Evolutionary conservation across 2,888 invertebrate species (phyloP), one percentile per base, ranked within the genome.

Genomic region (Euphydryas editha): DNA sequence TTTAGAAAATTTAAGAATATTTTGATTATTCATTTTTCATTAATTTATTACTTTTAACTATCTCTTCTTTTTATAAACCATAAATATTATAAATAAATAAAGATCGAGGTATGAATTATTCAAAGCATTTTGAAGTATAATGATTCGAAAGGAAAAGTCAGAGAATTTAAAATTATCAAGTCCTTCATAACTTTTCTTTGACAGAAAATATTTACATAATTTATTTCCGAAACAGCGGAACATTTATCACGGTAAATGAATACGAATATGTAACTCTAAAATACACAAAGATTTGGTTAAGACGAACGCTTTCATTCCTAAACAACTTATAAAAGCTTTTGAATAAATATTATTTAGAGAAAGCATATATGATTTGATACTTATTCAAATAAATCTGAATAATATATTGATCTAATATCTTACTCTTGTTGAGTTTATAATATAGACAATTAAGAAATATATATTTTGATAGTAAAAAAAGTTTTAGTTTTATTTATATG

Each of bases 211-310:
- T 51, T 24, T 24, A 24, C 8, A 15, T 24, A 51, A 51, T n/a
- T 51, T 24, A 20, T 24, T 15, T 51, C 6, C 7, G 15, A 51
- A 51, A 51, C 24, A 51, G 15, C 21, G 6, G 15, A 24, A 51
- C 49, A 7, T 24, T 51, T 24, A 51, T 51, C 49, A 51, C 13
- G 21, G 24, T 15, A 51, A 51, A 51, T 51, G 13, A 24, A 51
- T 24, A 24, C 49, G 24, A 13, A 21, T 5, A 18, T 46, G 18
- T 7, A 30, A 0, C 0, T 30, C 57, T 63, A 63, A 58, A 36
- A 18, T 37, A 37, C n/a, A n/a, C 39, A 20, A 36, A 51, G 21
- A 51, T 60, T 60, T 60, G 21, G 30, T 37, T 49, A 21, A 60
- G 49, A 51, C 49, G 21, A 36, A 49, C 20, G 20, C 47, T 39